Evolutionary conservation across 2,888 invertebrate species (phyloP).

Genomic region (Apotomis turbidana): DNA sequence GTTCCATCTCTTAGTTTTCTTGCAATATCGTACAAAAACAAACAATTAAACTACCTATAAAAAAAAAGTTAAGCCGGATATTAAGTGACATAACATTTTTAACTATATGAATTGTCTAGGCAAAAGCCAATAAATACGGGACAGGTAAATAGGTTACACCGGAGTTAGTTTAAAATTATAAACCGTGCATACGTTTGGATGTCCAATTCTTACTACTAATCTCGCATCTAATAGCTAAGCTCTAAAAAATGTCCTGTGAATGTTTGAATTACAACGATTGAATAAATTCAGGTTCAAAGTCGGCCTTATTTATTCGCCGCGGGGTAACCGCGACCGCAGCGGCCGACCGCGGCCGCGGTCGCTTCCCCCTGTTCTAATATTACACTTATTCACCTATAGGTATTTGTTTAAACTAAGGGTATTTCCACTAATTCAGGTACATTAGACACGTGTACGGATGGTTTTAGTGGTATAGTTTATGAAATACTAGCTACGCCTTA

Average conservation of each 20-base stretch:
- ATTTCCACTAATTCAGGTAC: conserved; percentile 13
- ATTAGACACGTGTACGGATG: background rate
- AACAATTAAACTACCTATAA: no score
- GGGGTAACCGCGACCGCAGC: conserved; percentile 24
- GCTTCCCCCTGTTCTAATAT: conserved; percentile 49
- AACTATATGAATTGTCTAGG: no score
- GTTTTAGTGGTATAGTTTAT: background rate
- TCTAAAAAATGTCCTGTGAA: background rate
- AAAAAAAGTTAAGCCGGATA: no score
- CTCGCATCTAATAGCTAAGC: no score
- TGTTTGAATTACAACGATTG: conserved; percentile 40
- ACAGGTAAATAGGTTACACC: no score
- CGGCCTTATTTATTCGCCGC: conserved; percentile 42
- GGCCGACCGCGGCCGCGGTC: conserved; percentile 42
- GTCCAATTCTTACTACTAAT: no score
- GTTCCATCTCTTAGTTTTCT: no score
- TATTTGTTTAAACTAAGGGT: conserved; percentile 49
- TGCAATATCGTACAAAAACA: no score
- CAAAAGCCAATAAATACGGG: no score
- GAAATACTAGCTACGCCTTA: background rate
- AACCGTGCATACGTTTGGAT: no score
- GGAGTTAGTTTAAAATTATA: no score
- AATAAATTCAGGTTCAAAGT: conserved; percentile 39
- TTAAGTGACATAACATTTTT: no score
- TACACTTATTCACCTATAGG: conserved; percentile 49